A percentile compares a stretch with the other conserved stretches of the same genome.
phyloP scores from a whole-genome alignment of 1,140 invertebrate genomes.

The Dendroctonus ponderosae region DNA sequence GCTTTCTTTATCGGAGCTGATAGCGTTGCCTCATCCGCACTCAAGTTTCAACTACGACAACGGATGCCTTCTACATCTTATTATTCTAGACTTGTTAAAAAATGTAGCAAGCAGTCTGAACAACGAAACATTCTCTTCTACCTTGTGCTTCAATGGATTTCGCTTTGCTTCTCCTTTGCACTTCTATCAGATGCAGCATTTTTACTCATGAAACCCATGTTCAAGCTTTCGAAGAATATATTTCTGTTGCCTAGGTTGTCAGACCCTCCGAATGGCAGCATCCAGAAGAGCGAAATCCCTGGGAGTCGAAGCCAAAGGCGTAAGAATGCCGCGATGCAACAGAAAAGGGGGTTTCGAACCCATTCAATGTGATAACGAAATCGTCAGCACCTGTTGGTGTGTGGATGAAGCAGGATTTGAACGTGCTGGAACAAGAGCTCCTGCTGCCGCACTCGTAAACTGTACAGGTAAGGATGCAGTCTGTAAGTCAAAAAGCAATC shows the following conservation, averaged over 20 bases:
- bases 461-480: slow-evolving; percentile 63
- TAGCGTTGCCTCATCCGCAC: too few relatives aligned
- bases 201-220: too few relatives aligned
- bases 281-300: slow-evolving; percentile 62
- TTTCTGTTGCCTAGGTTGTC: slow-evolving; percentile 56
- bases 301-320: slow-evolving; percentile 52
- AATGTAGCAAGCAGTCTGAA: too few relatives aligned
- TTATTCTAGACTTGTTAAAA: too few relatives aligned
- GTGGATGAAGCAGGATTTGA: slow-evolving; percentile 77
- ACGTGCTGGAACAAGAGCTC: slow-evolving; percentile 70
- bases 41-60: too few relatives aligned
- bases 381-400: slow-evolving; percentile 74
- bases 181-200: too few relatives aligned
- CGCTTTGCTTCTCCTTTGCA: too few relatives aligned
- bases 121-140: too few relatives aligned
- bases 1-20: too few relatives aligned
- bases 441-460: slow-evolving; percentile 63
- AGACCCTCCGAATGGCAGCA: slow-evolving; percentile 63
- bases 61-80: too few relatives aligned
- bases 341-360: slow-evolving; percentile 71
- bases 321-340: slow-evolving; percentile 69
- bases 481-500: too few relatives aligned
- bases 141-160: too few relatives aligned
- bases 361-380: slow-evolving; percentile 70
- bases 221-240: background rate